Percentiles rank a stretch among this genome's conserved stretches.
Conservation (phyloP, 2,797 vertebrate species). For the Australoheros facetus region DNA sequence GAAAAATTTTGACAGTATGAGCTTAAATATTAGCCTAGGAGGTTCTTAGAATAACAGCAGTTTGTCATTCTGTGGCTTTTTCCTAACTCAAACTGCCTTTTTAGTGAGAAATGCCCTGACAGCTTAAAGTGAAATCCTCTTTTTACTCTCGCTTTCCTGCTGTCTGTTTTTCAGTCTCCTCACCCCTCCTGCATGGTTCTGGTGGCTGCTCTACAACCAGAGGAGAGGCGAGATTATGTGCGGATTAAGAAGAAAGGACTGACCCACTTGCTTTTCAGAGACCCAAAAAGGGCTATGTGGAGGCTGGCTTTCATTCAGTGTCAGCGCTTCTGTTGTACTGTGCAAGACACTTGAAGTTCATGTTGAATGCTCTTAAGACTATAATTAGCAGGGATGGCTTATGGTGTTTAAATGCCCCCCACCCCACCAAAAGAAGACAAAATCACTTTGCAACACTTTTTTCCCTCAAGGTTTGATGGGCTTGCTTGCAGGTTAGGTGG, state of each 20-base stretch:
- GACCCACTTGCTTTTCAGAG: constrained; percentile 81
- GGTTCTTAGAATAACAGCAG: constrained; percentile 17
- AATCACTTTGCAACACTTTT: background rate
- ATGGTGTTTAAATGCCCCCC: constrained; percentile 51
- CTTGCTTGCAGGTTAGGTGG: constrained; percentile 41
- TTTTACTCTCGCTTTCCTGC: background rate
- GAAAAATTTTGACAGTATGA: background rate
- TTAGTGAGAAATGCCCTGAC: constrained; percentile 20
- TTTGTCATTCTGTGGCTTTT: constrained; percentile 24
- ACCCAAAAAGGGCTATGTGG: constrained; percentile 48
- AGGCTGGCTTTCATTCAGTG: constrained; percentile 50
- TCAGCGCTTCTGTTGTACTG: constrained; percentile 61
- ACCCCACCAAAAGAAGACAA: constrained; percentile 4
- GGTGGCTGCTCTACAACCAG: constrained; percentile 58
- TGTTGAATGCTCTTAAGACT: constrained; percentile 68
- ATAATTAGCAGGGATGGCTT: constrained; percentile 66
- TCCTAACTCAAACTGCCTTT: background rate
- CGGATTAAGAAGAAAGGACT: constrained; percentile 77
- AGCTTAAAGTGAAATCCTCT: constrained; percentile 40
- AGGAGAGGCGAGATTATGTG: constrained; percentile 71
- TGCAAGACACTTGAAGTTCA: constrained; percentile 50
- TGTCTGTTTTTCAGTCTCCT: constrained; percentile 26
- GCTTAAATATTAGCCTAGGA: constrained; percentile 21
- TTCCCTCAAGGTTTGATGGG: constrained; percentile 21
- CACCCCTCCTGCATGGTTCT: constrained; percentile 51